Percentiles rank a stretch among this genome's conserved stretches.
phyloP scores from a whole-genome alignment of 1,140 invertebrate genomes.

The Cephus cinctus region DNA sequence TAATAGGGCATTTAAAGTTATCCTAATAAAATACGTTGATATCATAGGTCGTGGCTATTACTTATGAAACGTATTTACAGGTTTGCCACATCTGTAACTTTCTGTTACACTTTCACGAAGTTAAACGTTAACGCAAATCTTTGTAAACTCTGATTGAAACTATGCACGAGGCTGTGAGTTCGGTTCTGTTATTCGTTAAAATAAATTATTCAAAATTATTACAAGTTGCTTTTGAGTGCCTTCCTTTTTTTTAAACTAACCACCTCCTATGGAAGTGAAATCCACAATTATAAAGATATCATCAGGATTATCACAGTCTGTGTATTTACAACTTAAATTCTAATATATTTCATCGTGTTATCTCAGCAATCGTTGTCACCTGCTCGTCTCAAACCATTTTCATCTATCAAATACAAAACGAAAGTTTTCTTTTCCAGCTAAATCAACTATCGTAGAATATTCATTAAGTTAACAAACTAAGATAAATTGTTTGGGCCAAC shows the following conservation, averaged over 20 bases:
- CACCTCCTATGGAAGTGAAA: constrained; percentile 23
- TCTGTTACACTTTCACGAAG: background rate
- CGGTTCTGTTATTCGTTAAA: no score
- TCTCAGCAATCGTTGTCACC: no score
- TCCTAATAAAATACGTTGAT: constrained; percentile 52
- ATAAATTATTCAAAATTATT: constrained; percentile 11
- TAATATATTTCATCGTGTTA: no score
- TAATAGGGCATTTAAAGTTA: constrained; percentile 44
- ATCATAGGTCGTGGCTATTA: constrained; percentile 49
- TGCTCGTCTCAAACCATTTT: no score
- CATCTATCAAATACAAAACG: no score
- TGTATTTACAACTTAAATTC: constrained; percentile 54
- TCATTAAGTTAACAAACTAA: no score
- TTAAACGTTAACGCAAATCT: constrained; percentile 20
- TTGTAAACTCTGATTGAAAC: constrained; percentile 15
- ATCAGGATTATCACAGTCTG: constrained; percentile 58
- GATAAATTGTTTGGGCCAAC: no score
- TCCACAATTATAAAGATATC: constrained; percentile 43
- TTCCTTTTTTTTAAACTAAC: constrained; percentile 9
- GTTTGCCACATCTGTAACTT: constrained; percentile 32
- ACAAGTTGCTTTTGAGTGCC: constrained; percentile 8
- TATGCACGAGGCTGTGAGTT: no score
- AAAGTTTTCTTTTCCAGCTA: no score
- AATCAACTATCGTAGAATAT: no score
- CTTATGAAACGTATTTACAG: constrained; percentile 34